phyloP scores from a whole-genome alignment of 2,797 vertebrate genomes.

The Gymnothorax javanicus region DNA sequence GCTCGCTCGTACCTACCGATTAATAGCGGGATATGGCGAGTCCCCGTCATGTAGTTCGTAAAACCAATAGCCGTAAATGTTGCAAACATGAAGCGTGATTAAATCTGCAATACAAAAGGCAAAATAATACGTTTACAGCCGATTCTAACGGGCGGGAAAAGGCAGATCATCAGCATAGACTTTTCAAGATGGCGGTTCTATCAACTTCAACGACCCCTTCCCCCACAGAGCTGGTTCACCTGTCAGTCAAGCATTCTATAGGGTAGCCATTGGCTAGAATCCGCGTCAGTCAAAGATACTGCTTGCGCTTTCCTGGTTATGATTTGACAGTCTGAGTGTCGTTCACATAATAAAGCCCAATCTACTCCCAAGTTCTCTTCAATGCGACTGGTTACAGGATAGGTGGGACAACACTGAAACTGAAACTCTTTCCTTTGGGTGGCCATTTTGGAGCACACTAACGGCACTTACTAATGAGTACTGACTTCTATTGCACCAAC shows the following conservation, averaged over 20 bases:
- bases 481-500: not conserved
- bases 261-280: conserved; percentile 59
- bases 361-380: not conserved
- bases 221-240: conserved; percentile 59
- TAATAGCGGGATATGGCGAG: conserved; percentile 58
- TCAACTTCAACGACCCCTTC: conserved; percentile 75
- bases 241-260: conserved; percentile 58
- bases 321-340: conserved; percentile 17
- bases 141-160: conserved; percentile 77
- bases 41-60: conserved; percentile 66
- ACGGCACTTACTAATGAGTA: not conserved
- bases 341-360: not conserved
- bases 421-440: not conserved
- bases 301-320: not conserved
- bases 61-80: conserved; percentile 53
- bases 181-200: conserved; percentile 82
- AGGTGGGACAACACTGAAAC: not conserved
- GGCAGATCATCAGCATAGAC: conserved; percentile 65
- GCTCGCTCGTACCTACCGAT: conserved; percentile 68
- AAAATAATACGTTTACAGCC: conserved; percentile 66
- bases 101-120: conserved; percentile 21
- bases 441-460: not conserved
- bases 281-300: conserved; percentile 39
- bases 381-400: not conserved
- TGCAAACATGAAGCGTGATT: conserved; percentile 40